A percentile compares a stretch with the other conserved stretches of the same genome.
phyloP scores from a whole-genome alignment of 2,888 invertebrate genomes.

The Coelopa pilipes region DNA sequence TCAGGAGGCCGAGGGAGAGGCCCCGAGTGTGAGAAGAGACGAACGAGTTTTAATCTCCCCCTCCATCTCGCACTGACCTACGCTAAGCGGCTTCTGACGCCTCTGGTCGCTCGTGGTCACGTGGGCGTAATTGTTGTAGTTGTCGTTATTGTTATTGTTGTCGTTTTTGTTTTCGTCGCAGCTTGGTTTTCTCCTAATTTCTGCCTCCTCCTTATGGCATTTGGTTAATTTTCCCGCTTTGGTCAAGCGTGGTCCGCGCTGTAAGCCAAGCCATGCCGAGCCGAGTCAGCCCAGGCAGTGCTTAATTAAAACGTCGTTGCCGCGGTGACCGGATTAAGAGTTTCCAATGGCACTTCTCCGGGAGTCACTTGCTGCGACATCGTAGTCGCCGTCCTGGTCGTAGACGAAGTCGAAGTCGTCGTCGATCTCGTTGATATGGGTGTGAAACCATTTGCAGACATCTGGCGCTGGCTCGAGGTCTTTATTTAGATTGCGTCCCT shows the following conservation, averaged over 20 bases:
- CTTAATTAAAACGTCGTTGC: too few species aligned
- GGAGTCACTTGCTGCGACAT: too few species aligned
- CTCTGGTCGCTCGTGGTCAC: background rate
- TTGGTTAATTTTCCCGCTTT: conserved; percentile 17
- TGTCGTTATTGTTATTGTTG: background rate
- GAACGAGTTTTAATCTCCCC: background rate
- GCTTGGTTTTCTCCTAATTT: background rate
- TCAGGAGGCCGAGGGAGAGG: too few species aligned
- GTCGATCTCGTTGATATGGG: background rate
- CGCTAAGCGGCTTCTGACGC: background rate
- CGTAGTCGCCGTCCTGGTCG: too few species aligned
- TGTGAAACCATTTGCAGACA: background rate
- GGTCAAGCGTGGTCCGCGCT: conserved; percentile 20
- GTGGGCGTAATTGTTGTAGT: conserved; percentile 22
- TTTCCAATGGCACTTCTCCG: too few species aligned
- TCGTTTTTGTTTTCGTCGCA: background rate
- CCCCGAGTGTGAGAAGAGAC: too few species aligned
- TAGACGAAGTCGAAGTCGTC: too few species aligned
- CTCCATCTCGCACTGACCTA: conserved; percentile 18
- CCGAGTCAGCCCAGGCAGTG: too few species aligned
- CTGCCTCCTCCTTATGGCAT: conserved; percentile 1
- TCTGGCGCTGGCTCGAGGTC: background rate
- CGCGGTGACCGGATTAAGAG: too few species aligned
- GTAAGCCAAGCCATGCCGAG: too few species aligned
- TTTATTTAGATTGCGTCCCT: background rate